Evolutionary conservation across 2,797 vertebrate species (phyloP), one percentile per base, ranked within the genome.

Genomic region (Tapirus indicus): DNA sequence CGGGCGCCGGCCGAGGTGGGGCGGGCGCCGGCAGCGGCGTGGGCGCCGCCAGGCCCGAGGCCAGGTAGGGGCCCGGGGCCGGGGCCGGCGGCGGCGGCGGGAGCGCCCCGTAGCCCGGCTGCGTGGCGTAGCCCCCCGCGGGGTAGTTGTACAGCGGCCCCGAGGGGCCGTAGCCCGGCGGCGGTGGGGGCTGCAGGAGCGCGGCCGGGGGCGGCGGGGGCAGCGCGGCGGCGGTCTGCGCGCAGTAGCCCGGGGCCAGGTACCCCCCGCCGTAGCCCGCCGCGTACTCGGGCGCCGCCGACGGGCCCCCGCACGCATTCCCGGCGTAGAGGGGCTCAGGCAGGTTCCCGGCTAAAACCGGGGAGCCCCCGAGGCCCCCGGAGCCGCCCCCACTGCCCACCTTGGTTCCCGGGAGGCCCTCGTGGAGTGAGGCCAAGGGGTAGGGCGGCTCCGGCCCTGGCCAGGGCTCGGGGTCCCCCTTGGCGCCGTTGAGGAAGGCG

Each of bases 381-480:
- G 99, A 98, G 64, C 99, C 99, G 29, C 99, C 96, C 1, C 98
- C 97, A 0, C 99, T 97, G 7, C 99, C 97, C 44, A 98, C 93
- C 98, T 99, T 99, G 95, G 99, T 96, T 6, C 99, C 99, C 0
- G 99, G 87, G 35, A 99, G 99, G 94, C 99, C 98, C 8, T 99
- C 99, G 25, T 99, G 99, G 56, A 99, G 98, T 20, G 99, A 98
- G 62, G 99, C 99, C 97, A 99, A 98, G 11, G 99, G 96, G 96
- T 99, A 99, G 62, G 99, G 90, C 5, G 99, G 98, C 0, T 99
- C 99, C 0, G 99, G 98, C 96, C 98, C 98, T 0, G 99, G 99
- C 99, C 99, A 99, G 68, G 99, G 98, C 91, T 99, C 99, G 23
- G 99, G 98, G 29, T 99, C 99, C 14, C 98, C 99, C 95, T 99